These are phyloP conservation scores for Spinus olivaceus DNA, from an alignment of 2,797 vertebrate species.

Conservation along the genomic window DNA sequence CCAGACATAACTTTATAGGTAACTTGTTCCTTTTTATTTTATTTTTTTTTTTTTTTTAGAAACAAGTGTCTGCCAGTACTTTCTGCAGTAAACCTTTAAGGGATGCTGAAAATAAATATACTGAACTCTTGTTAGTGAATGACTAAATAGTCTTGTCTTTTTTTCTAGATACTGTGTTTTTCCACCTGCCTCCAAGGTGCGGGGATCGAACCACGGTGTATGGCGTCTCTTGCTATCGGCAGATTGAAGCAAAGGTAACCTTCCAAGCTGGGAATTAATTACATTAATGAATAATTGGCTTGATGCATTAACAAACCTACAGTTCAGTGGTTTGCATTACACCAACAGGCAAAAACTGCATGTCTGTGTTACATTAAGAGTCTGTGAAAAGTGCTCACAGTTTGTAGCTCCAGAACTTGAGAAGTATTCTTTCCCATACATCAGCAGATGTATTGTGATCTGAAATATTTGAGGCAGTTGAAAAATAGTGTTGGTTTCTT, in stretches of 20 bases:
- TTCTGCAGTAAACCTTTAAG: background rate
- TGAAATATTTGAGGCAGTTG: background rate
- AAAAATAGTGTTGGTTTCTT: background rate
- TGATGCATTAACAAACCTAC: background rate
- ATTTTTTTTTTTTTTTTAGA: no score
- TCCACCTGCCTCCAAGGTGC: conserved; percentile 89
- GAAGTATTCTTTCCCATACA: background rate
- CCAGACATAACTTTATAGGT: background rate
- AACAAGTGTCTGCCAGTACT: background rate
- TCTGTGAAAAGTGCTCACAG: background rate
- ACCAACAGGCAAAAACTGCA: background rate
- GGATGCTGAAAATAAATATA: background rate
- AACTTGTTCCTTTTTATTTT: background rate
- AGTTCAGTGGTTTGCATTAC: background rate
- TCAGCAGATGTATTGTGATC: background rate
- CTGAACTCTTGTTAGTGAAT: background rate
- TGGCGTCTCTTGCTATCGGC: conserved; percentile 94
- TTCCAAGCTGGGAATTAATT: background rate
- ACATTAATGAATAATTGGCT: background rate
- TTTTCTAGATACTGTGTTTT: conserved; percentile 86
- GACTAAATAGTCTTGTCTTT: background rate
- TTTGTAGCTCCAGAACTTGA: background rate
- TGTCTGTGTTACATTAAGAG: background rate
- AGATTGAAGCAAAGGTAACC: conserved; percentile 96
- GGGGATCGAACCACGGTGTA: conserved; percentile 88